These are phyloP conservation scores for Brachionus paranguensis DNA, from an alignment of 1,140 invertebrate genomes.

Conservation along the genomic window DNA sequence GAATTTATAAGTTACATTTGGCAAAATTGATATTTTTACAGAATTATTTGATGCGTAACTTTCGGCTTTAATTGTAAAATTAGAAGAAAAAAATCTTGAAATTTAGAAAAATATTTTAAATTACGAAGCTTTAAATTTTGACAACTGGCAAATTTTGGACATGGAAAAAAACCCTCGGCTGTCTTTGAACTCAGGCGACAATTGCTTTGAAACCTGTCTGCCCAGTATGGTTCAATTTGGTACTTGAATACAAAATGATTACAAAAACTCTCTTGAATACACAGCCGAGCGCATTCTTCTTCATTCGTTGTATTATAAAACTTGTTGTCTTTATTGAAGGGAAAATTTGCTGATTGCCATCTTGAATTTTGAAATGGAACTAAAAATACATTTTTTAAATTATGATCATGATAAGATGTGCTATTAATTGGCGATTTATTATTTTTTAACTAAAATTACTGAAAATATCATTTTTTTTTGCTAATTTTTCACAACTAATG, in stretches of 20 bases:
- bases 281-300: conserved; percentile 16
- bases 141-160: not conserved
- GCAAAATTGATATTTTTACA: not conserved
- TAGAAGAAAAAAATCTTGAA: not conserved
- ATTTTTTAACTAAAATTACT: too few species aligned
- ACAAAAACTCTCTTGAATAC: not conserved
- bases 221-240: not conserved
- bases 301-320: not conserved
- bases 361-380: not conserved
- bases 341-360: not conserved
- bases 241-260: conserved; percentile 29
- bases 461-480: too few species aligned
- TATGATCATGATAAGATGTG: not conserved
- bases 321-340: not conserved
- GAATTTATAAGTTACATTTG: conserved; percentile 23
- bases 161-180: not conserved
- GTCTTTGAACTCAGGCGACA: not conserved
- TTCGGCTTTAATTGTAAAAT: not conserved
- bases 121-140: conserved; percentile 19
- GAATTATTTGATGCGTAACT: not conserved
- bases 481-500: too few species aligned
- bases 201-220: not conserved
- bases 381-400: not conserved
- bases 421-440: not conserved
- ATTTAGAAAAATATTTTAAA: not conserved